Conservation (phyloP, 2,113 vertebrate species). For the Thalassoma bifasciatum region DNA sequence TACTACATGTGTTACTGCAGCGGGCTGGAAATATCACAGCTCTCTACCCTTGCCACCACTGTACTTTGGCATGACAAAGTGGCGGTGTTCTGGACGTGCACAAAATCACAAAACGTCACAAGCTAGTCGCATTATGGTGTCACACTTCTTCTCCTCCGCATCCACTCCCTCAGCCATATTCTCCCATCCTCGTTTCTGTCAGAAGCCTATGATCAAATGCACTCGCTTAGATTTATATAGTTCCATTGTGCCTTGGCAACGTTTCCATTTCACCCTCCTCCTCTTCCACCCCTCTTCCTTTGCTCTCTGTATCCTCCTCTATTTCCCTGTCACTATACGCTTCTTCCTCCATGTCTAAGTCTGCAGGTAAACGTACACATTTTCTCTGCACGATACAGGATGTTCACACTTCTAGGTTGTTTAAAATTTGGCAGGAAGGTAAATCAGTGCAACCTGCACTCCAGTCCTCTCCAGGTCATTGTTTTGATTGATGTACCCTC, state of each 20-base stretch:
- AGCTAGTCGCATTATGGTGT: conserved; percentile 61
- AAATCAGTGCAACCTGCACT: not conserved
- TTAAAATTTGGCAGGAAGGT: conserved; percentile 51
- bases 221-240: conserved; percentile 70
- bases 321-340: conserved; percentile 30
- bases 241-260: conserved; percentile 60
- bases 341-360: conserved; percentile 29
- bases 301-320: conserved; percentile 17
- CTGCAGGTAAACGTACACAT: conserved; percentile 61
- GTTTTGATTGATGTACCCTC: conserved; percentile 68
- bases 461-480: conserved; percentile 11
- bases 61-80: conserved; percentile 76
- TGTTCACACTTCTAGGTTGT: conserved; percentile 58
- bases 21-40: conserved; percentile 73
- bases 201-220: conserved; percentile 68
- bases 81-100: conserved; percentile 69
- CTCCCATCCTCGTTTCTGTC: conserved; percentile 66
- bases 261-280: conserved; percentile 55
- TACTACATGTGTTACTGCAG: conserved; percentile 74
- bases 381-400: conserved; percentile 44
- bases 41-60: conserved; percentile 67
- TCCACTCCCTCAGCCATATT: conserved; percentile 29
- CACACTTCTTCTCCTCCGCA: conserved; percentile 48
- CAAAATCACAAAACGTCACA: conserved; percentile 69
- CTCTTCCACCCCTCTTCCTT: conserved; percentile 8